phyloP scores from a whole-genome alignment of 2,113 vertebrate genomes.

The Trochalopteron elliotii region DNA sequence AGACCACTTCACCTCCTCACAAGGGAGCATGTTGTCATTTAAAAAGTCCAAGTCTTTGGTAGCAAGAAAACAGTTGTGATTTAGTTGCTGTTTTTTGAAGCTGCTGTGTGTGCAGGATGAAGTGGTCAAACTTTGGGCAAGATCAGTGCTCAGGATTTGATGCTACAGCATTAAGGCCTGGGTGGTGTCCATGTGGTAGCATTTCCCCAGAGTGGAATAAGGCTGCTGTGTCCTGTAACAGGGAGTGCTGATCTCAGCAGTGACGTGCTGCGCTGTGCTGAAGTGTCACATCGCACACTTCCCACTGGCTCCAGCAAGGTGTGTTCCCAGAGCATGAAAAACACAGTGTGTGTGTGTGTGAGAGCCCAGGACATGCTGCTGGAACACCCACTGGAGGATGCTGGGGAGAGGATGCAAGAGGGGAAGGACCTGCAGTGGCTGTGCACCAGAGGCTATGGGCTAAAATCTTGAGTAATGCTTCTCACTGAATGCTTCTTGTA shows the following conservation, averaged over 20 bases:
- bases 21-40: neutral
- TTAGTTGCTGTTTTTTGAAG: neutral
- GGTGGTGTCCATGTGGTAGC: neutral
- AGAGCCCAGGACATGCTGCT: neutral
- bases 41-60: neutral
- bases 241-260: neutral
- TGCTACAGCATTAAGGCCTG: neutral
- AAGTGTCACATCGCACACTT: neutral
- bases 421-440: neutral
- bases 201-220: neutral
- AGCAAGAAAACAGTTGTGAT: neutral
- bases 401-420: neutral
- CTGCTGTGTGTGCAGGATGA: neutral
- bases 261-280: fast-evolving
- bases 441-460: neutral
- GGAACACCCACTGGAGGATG: neutral
- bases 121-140: neutral
- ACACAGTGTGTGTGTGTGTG: fast-evolving
- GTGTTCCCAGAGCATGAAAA: neutral
- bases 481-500: neutral
- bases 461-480: neutral
- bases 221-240: neutral
- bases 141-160: neutral
- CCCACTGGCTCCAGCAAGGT: neutral
- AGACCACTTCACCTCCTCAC: neutral